Conservation (phyloP, 2,113 vertebrate species). For the Circaetus gallicus region DNA sequence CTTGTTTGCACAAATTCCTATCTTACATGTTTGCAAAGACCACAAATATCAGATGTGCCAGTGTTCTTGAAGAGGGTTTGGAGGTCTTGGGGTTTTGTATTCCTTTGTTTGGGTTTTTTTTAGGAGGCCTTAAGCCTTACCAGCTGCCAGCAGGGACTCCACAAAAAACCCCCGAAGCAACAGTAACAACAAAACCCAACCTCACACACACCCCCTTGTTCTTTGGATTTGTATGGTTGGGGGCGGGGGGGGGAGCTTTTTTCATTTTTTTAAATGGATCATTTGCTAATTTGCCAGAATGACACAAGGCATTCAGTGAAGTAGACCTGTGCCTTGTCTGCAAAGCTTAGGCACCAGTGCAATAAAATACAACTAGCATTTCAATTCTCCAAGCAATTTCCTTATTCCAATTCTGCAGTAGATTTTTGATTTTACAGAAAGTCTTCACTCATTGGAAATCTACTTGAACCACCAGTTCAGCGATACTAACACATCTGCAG, state of each 20-base stretch:
- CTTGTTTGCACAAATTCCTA: not conserved
- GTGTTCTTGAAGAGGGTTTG: not conserved
- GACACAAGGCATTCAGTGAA: not conserved
- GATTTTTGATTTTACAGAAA: not conserved
- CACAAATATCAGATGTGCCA: not conserved
- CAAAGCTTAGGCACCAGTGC: not conserved
- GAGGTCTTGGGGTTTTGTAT: not conserved
- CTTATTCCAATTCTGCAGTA: not conserved
- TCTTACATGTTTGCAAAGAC: not conserved
- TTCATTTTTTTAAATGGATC: not conserved
- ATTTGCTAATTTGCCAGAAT: not conserved
- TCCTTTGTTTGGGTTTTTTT: not conserved
- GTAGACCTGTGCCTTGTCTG: not conserved
- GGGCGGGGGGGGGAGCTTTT: not conserved
- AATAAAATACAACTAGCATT: not conserved
- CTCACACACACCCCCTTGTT: accelerated
- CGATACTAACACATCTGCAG: not conserved
- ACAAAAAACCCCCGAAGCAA: not conserved
- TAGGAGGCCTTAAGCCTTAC: not conserved
- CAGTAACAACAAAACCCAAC: not conserved
- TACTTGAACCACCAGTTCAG: not conserved
- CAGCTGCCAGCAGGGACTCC: not conserved
- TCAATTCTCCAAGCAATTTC: not conserved
- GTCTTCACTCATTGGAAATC: not conserved
- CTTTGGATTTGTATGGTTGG: not conserved